Percentiles rank a stretch among this genome's conserved stretches.
These are phyloP conservation scores for Punctoribates punctum DNA, from an alignment of 2,888 invertebrate species.

Conservation along the genomic window DNA sequence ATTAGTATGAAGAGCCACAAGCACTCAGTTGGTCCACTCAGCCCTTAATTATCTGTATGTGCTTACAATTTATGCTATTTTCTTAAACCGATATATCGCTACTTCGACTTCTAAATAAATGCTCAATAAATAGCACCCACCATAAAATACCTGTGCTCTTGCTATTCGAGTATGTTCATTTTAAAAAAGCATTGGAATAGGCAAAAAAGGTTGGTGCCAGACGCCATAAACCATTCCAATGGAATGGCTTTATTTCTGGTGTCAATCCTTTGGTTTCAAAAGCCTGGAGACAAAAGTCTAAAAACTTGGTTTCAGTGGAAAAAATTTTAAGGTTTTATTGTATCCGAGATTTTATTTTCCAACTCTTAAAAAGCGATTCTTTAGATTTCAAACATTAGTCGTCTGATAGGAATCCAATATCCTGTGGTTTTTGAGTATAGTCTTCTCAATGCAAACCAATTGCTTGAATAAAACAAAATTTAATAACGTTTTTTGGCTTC, in stretches of 20 bases:
- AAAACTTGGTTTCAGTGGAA: not conserved
- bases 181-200: conserved; percentile 1
- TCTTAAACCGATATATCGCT: not conserved
- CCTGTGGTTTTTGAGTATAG: not conserved
- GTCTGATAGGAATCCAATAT: conserved; percentile 18
- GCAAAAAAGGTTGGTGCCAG: conserved; percentile 28
- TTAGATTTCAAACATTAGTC: not conserved
- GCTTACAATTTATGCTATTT: not conserved
- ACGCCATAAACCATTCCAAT: conserved; percentile 9
- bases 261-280: conserved; percentile 29
- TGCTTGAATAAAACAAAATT: not conserved
- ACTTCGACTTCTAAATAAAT: conserved; percentile 17
- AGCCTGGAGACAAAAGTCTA: conserved; percentile 9
- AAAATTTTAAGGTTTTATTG: not conserved
- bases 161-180: not conserved
- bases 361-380: not conserved
- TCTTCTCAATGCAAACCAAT: not conserved
- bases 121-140: conserved; percentile 16
- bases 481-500: not conserved
- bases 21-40: not conserved
- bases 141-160: conserved; percentile 14
- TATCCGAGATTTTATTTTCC: not conserved
- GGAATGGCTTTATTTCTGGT: conserved; percentile 17
- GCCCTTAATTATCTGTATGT: conserved; percentile 13
- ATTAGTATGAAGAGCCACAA: conserved; percentile 32